phyloP scores from a whole-genome alignment of 2,797 vertebrate genomes.

The Lepus oiostolus region DNA sequence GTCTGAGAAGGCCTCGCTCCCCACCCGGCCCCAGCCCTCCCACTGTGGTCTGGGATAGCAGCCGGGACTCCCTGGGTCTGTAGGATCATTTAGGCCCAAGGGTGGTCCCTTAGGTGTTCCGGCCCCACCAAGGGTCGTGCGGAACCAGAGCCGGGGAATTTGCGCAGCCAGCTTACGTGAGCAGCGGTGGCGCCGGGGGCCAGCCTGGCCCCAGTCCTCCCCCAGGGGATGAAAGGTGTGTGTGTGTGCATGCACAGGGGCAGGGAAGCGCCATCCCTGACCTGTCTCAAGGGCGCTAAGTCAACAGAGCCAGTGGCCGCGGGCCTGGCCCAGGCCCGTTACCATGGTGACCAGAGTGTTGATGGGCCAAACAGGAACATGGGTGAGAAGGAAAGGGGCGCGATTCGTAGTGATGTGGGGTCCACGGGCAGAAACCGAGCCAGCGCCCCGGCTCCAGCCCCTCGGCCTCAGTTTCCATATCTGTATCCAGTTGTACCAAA shows the following conservation, averaged over 20 bases:
- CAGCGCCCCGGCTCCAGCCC: background rate
- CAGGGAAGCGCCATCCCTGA: background rate
- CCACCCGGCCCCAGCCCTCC: background rate
- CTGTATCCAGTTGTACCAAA: background rate
- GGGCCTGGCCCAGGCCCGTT: background rate
- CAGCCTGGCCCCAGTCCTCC: background rate
- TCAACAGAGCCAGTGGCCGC: background rate
- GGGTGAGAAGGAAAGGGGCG: background rate
- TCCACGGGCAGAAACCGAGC: background rate
- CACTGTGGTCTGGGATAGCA: background rate
- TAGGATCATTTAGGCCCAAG: background rate
- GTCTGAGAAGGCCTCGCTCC: background rate
- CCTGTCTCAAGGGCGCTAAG: background rate
- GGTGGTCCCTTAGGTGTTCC: background rate
- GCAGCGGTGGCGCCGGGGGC: accelerated
- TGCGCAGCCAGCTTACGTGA: background rate
- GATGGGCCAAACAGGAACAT: slow-evolving; percentile 12
- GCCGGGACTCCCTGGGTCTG: background rate
- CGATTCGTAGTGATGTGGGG: background rate
- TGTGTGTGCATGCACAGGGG: background rate
- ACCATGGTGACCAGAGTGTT: slow-evolving; percentile 41
- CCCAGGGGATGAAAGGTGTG: background rate
- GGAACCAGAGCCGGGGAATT: background rate
- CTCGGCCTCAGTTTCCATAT: background rate
- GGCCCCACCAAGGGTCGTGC: background rate